These are phyloP conservation scores for Eleginops maclovinus DNA, from an alignment of 2,113 vertebrate genomes.

Conservation along the genomic window DNA sequence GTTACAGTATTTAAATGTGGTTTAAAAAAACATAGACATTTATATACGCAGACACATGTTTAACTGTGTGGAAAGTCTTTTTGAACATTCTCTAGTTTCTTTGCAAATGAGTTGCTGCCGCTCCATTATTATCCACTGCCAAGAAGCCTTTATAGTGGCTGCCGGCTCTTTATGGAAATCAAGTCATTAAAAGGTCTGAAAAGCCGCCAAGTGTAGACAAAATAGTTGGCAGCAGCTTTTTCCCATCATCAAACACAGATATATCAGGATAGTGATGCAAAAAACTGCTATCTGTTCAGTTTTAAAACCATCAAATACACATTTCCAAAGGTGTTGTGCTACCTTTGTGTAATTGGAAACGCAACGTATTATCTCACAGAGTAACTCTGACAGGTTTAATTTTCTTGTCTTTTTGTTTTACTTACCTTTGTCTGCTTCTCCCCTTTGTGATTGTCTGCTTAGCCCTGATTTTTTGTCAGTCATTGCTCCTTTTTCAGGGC, in stretches of 20 bases:
- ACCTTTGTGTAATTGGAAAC: background rate
- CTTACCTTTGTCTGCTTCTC: too few relatives aligned
- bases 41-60: background rate
- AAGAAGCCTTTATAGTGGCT: background rate
- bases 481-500: too few relatives aligned
- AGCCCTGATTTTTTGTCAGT: too few relatives aligned
- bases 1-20: too few relatives aligned
- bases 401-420: background rate
- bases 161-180: slow-evolving; percentile 9
- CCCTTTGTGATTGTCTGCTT: too few relatives aligned
- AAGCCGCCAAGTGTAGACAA: background rate
- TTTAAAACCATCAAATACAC: background rate
- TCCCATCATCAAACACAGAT: background rate
- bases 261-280: background rate
- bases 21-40: too few relatives aligned
- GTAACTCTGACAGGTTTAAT: background rate
- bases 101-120: background rate
- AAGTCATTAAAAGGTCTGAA: slow-evolving; percentile 8
- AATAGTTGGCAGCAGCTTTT: background rate
- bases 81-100: background rate
- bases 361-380: background rate
- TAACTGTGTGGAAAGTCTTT: background rate
- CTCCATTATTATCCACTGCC: background rate
- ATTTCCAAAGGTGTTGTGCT: background rate
- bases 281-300: background rate